Evolutionary conservation across 2,113 vertebrate species (phyloP).

Genomic region (Aramus guarauna): DNA sequence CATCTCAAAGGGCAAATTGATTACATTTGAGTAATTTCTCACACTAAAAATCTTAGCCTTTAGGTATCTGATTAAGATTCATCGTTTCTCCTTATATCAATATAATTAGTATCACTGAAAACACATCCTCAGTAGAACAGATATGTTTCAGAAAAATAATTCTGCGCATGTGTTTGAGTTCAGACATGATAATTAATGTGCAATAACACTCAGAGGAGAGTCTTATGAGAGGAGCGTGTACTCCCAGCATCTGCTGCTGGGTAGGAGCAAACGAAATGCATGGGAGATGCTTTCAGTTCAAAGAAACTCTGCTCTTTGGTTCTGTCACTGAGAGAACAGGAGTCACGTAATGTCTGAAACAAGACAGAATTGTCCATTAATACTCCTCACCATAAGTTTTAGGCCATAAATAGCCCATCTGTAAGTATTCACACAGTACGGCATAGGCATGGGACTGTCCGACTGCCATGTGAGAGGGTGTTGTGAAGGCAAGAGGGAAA

Average conservation of each 20-base stretch:
- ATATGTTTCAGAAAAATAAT: neutral
- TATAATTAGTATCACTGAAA: slow-evolving; percentile 17
- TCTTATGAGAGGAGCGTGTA: neutral
- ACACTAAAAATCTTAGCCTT: neutral
- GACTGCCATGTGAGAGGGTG: neutral
- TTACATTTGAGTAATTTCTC: neutral
- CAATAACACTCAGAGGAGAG: neutral
- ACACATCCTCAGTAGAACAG: neutral
- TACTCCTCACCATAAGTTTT: neutral
- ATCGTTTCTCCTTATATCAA: neutral
- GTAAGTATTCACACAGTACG: rapidly evolving
- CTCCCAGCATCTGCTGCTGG: neutral
- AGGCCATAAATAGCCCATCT: neutral
- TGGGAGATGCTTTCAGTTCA: neutral
- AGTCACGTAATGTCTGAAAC: neutral
- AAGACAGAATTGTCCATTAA: neutral
- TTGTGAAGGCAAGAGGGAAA: neutral
- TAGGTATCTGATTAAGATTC: slow-evolving; percentile 26
- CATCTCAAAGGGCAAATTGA: slow-evolving; percentile 12
- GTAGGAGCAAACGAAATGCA: neutral
- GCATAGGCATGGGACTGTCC: neutral
- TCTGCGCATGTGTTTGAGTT: neutral
- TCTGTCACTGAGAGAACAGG: neutral
- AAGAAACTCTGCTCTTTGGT: neutral
- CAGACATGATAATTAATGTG: neutral